Evolutionary conservation across 1,140 invertebrate species (phyloP).

Genomic region (Wasmannia auropunctata): DNA sequence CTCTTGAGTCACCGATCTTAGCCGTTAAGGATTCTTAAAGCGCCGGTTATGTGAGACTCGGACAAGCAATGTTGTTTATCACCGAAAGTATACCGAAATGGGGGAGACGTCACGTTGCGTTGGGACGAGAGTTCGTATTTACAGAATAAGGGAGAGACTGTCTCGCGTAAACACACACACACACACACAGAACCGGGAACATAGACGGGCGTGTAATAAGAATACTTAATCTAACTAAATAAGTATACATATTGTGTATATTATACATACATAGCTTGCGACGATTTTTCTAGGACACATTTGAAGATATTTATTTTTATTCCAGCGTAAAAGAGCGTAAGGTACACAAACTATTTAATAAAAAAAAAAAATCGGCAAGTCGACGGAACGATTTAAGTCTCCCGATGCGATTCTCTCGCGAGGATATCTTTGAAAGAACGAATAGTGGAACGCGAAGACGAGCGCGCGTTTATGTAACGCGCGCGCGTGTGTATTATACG

Average conservation of each 20-base stretch:
- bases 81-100: not conserved
- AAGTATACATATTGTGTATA: slow-evolving; percentile 65
- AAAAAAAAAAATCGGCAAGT: slow-evolving; percentile 58
- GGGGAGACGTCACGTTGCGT: not conserved
- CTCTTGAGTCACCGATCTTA: slow-evolving; percentile 38
- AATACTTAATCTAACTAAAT: slow-evolving; percentile 74
- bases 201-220: slow-evolving; percentile 39
- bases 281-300: slow-evolving; percentile 78
- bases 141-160: not conserved
- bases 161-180: not conserved
- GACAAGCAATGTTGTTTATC: not conserved
- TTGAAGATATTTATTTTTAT: slow-evolving; percentile 81
- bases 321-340: slow-evolving; percentile 72
- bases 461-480: not conserved
- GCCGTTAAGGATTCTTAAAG: slow-evolving; percentile 49
- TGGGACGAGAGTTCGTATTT: slow-evolving; percentile 4
- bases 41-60: slow-evolving; percentile 18
- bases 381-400: slow-evolving; percentile 1
- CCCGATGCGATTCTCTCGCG: not conserved
- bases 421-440: not conserved
- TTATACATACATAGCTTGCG: slow-evolving; percentile 71
- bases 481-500: slow-evolving; percentile 12
- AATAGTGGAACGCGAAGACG: not conserved
- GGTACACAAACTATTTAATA: slow-evolving; percentile 70
- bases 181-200: not conserved